Evolutionary conservation across 1,140 invertebrate genomes (phyloP).

Genomic region (Heliconius hewitsoni): DNA sequence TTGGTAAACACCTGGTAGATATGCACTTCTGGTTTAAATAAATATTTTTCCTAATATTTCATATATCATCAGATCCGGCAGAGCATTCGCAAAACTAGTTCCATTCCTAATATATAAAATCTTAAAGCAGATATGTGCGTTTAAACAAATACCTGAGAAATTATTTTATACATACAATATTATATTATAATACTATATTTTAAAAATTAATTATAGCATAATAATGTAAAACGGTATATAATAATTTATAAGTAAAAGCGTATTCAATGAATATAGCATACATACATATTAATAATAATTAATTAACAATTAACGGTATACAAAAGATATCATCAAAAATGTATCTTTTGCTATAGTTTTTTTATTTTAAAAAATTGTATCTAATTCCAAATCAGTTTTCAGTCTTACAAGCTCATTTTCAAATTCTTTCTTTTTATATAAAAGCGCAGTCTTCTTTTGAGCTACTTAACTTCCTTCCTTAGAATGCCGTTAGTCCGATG

Average conservation of each 20-base stretch:
- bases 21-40: conserved; percentile 4
- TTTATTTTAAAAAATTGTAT: conserved; percentile 1
- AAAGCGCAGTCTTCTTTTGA: conserved; percentile 7
- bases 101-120: not conserved
- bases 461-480: conserved; percentile 15
- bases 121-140: not conserved
- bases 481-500: conserved; percentile 13
- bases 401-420: conserved; percentile 15
- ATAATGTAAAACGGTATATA: not conserved
- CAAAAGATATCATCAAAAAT: conserved; percentile 13
- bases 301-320: not conserved
- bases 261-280: conserved; percentile 12
- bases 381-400: conserved; percentile 11
- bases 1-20: conserved; percentile 7
- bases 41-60: conserved; percentile 4
- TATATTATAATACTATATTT: not conserved
- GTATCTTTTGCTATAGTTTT: conserved; percentile 8
- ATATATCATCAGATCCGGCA: conserved; percentile 2
- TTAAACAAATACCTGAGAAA: not conserved
- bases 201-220: conserved; percentile 1
- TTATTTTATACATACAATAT: not conserved
- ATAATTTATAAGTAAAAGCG: not conserved
- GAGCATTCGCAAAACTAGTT: not conserved
- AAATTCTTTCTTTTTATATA: conserved; percentile 8
- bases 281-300: not conserved